Percentiles rank a stretch among this genome's conserved stretches.
Evolutionary conservation across 1,140 invertebrate species (phyloP).

Genomic region (Teleogryllus occipitalis): DNA sequence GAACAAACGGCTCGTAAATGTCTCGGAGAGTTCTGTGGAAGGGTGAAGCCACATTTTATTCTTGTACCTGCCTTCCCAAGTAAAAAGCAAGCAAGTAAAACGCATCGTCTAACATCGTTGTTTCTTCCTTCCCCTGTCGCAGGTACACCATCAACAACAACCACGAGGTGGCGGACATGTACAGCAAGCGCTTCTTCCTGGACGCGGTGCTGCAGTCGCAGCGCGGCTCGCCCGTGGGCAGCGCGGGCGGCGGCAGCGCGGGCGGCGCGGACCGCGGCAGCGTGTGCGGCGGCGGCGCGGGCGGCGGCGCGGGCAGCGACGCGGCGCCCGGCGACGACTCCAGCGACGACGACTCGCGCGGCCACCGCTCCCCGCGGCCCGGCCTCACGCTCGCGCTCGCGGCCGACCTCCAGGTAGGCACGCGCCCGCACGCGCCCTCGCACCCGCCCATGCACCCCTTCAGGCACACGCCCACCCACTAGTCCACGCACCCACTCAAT

Average conservation of each 20-base stretch:
- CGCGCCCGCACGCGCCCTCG: no score
- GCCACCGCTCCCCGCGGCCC: neutral
- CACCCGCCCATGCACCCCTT: no score
- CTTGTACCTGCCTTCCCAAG: no score
- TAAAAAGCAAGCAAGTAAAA: no score
- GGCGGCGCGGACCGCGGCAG: slow-evolving; percentile 31
- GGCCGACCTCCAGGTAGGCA: neutral
- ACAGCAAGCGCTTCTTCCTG: slow-evolving; percentile 58
- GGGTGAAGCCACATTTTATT: no score
- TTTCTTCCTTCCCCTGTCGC: neutral
- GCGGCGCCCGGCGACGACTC: slow-evolving; percentile 19
- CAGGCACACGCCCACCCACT: no score
- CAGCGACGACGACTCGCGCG: neutral
- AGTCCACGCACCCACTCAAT: no score
- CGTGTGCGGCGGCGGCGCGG: slow-evolving; percentile 21
- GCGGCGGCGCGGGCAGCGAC: slow-evolving; percentile 16
- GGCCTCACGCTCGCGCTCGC: neutral
- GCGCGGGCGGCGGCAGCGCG: slow-evolving; percentile 28
- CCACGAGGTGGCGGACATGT: slow-evolving; percentile 36
- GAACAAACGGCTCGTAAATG: no score
- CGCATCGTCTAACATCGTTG: no score
- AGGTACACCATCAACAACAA: slow-evolving; percentile 13
- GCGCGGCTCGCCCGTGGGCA: slow-evolving; percentile 34
- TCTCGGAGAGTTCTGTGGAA: no score
- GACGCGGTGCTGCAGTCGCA: slow-evolving; percentile 63